Percentiles rank a stretch among this genome's conserved stretches.
phyloP scores from a whole-genome alignment of 2,888 invertebrate genomes.

The Dasypogon diadema region DNA sequence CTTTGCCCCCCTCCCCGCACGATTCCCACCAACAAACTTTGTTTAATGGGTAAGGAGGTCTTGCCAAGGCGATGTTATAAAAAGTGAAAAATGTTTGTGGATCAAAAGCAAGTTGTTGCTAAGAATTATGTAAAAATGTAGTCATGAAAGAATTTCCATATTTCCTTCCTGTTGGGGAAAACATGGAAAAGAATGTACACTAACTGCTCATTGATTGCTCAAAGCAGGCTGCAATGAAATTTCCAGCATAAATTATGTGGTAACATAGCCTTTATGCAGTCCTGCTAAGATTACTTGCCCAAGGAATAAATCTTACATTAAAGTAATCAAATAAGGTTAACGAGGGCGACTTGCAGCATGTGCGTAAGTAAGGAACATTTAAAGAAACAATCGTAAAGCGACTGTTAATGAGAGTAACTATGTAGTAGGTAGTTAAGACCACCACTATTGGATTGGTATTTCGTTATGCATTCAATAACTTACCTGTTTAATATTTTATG shows the following conservation, averaged over 20 bases:
- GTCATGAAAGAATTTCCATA: not conserved
- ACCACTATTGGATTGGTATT: too few relatives aligned
- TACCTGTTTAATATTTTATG: too few relatives aligned
- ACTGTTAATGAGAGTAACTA: too few relatives aligned
- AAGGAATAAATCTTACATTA: too few relatives aligned
- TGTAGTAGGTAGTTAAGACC: too few relatives aligned
- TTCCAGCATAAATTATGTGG: not conserved
- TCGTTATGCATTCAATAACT: too few relatives aligned
- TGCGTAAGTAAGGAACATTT: too few relatives aligned
- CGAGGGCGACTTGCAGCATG: too few relatives aligned
- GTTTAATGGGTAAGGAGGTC: not conserved
- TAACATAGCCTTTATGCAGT: too few relatives aligned
- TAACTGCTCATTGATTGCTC: conserved; percentile 5
- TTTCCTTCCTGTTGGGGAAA: not conserved
- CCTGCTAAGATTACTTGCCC: too few relatives aligned
- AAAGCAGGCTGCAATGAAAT: not conserved
- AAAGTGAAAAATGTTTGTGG: not conserved
- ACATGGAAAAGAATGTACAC: not conserved
- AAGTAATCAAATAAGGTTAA: too few relatives aligned
- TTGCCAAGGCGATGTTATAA: not conserved
- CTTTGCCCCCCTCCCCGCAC: not conserved
- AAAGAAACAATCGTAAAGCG: too few relatives aligned
- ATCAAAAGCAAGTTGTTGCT: not conserved
- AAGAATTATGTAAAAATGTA: not conserved
- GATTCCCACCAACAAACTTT: not conserved